phyloP scores from a whole-genome alignment of 2,797 vertebrate genomes.

The Prunella strophiata region DNA sequence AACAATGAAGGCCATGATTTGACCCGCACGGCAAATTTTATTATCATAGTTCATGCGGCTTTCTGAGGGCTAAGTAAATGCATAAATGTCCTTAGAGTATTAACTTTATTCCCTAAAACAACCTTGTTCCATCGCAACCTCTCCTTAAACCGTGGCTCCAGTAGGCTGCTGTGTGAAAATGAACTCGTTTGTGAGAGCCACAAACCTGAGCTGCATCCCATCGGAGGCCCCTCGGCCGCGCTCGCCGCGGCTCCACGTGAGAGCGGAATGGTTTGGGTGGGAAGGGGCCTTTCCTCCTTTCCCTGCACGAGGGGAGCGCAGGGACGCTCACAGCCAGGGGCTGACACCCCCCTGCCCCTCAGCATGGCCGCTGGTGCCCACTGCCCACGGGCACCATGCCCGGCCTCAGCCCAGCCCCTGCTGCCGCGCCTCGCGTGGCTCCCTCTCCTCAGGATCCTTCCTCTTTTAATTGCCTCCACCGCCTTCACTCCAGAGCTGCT shows the following conservation, averaged over 20 bases:
- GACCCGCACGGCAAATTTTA: background rate
- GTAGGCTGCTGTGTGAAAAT: background rate
- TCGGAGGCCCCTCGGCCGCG: background rate
- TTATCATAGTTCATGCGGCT: background rate
- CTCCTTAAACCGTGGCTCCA: background rate
- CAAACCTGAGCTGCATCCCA: background rate
- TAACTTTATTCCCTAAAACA: background rate
- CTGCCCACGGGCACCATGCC: accelerated
- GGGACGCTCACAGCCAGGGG: accelerated
- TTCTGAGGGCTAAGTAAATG: background rate
- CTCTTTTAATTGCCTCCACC: background rate
- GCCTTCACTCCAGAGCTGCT: background rate
- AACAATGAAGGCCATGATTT: slow-evolving; percentile 1
- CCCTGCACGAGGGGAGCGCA: accelerated
- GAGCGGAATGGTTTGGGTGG: background rate
- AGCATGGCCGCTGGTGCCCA: background rate
- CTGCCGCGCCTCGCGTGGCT: accelerated
- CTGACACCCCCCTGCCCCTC: accelerated
- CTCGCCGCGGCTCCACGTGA: accelerated
- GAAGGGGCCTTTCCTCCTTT: background rate
- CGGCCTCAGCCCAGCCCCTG: accelerated
- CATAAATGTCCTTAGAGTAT: background rate
- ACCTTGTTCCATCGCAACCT: background rate
- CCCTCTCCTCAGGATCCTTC: background rate
- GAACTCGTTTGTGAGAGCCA: background rate